Conservation (phyloP, 2,888 invertebrate genomes). For the Pollenia griseotomentosa region DNA sequence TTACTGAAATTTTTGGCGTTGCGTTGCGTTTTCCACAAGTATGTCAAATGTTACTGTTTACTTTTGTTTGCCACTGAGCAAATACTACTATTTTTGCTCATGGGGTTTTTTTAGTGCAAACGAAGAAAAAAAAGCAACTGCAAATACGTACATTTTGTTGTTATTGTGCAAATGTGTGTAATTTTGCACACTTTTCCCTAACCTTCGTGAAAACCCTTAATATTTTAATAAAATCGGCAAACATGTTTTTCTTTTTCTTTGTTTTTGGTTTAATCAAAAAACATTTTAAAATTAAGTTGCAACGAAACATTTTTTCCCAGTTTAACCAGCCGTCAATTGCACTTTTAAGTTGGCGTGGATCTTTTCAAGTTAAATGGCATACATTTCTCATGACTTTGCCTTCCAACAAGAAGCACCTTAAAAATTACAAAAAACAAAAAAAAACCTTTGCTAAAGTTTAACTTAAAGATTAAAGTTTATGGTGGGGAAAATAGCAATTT, state of each 20-base stretch:
- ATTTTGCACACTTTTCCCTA: too few species aligned
- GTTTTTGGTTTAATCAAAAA: neutral
- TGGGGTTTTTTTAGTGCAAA: too few species aligned
- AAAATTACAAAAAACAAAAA: neutral
- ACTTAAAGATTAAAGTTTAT: slow-evolving; percentile 57
- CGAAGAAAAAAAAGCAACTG: too few species aligned
- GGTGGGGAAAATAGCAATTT: slow-evolving; percentile 30
- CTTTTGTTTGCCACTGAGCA: too few species aligned
- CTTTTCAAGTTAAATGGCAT: slow-evolving; percentile 55
- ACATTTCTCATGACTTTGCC: slow-evolving; percentile 53
- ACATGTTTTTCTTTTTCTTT: slow-evolving; percentile 5
- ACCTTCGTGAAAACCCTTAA: neutral
- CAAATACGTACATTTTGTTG: too few species aligned
- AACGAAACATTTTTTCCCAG: slow-evolving; percentile 1
- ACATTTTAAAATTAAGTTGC: slow-evolving; percentile 28
- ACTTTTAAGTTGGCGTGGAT: slow-evolving; percentile 36
- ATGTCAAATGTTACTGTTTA: too few species aligned
- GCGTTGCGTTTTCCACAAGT: too few species aligned
- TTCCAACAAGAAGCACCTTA: slow-evolving; percentile 35
- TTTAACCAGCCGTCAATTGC: slow-evolving; percentile 46
- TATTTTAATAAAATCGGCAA: slow-evolving; percentile 20
- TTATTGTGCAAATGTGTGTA: too few species aligned
- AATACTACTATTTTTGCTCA: too few species aligned
- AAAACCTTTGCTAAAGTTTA: slow-evolving; percentile 36
- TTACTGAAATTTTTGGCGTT: too few species aligned